Conservation (phyloP, 2,797 vertebrate genomes). For the Sylvia borin region DNA sequence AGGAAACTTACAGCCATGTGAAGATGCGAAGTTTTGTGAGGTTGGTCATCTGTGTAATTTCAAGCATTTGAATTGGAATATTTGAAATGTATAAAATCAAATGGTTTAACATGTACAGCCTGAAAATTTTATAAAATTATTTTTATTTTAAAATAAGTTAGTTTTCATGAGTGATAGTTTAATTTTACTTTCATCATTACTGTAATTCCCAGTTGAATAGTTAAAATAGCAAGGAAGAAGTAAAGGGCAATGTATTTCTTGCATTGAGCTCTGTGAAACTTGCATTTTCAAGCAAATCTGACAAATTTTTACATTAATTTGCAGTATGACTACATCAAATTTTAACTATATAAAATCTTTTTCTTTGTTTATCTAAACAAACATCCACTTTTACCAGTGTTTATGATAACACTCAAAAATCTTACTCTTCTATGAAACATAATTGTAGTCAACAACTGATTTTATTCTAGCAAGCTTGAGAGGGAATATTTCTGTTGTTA, state of each 20-base stretch:
- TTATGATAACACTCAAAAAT: too few species aligned
- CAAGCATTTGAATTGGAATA: background rate
- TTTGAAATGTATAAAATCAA: background rate
- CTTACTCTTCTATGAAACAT: background rate
- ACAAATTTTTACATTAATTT: background rate
- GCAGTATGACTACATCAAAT: background rate
- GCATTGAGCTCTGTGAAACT: background rate
- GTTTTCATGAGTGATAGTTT: background rate
- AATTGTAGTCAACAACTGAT: background rate
- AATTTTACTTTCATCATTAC: background rate
- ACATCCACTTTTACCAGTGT: too few species aligned
- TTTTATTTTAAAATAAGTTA: background rate
- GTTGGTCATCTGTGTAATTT: constrained; percentile 54
- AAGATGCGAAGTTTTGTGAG: constrained; percentile 65
- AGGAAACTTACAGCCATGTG: constrained; percentile 46
- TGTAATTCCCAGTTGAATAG: background rate
- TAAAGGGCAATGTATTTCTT: background rate
- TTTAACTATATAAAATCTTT: background rate
- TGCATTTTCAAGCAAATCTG: background rate
- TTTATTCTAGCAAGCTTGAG: background rate
- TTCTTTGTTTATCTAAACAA: background rate
- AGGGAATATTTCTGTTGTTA: background rate
- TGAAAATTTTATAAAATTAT: background rate
- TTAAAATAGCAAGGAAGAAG: background rate
- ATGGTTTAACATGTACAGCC: background rate